Evolutionary conservation across 2,888 invertebrate genomes (phyloP), one percentile per base, ranked within the genome.

Genomic region (Baccha elongata): DNA sequence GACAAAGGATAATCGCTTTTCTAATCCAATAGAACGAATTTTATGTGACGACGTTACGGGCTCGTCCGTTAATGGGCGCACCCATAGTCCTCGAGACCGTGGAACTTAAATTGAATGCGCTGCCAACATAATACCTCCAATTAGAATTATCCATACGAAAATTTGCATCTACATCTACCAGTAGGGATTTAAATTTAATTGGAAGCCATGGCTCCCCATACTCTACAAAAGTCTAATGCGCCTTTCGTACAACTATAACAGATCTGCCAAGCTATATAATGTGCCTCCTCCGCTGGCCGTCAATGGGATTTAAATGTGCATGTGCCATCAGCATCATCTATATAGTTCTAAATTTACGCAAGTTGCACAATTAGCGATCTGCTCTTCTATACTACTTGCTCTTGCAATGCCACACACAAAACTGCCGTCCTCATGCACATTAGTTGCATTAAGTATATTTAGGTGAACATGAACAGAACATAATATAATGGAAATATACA

Each of bases 71-170:
- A 71, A 65, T 71, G 37, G n/a, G 58, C 35, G 26, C 55, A 42
- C 29, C 32, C 55, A 55, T 52, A 44, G 40, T 17, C 17, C 42
- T 44, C 26, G 29, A 64, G 53, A 26, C 58, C 26, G 17, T 60
- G 37, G 55, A 69, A 69, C 48, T 37, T 42, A 75, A 75, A 81
- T 81, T 81, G 75, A 75, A 81, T 81, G 65, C 44, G 75, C 80
- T 81, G 65, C 80, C 75, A 64, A 75, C 69, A 75, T 81, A 81
- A 81, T 81, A 76, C 80, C 75, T 81, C 71, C 80, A 75, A 81
- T 81, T 81, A 75, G 80, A 75, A 65, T 75, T 81, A 81, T 81
- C 75, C 76, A 35, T 52, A 29, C 52, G 65, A 65, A 81, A 81
- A 81, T 81, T 75, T 81, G 80, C 80, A 81, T 80, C 40, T 17